phyloP scores from a whole-genome alignment of 2,113 vertebrate species.

The Opisthocomus hoazin region DNA sequence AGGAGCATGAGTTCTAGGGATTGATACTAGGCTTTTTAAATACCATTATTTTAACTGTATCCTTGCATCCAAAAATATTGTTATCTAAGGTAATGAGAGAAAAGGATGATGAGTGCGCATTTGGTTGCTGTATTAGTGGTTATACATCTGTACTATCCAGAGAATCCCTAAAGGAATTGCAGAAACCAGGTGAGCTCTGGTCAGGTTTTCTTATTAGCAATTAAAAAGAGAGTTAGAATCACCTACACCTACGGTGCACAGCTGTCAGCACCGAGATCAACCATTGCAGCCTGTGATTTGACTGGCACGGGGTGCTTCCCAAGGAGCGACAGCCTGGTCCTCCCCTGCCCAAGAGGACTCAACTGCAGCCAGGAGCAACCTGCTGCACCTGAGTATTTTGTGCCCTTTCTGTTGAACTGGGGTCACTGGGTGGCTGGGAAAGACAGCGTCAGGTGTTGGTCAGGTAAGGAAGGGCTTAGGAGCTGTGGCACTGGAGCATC shows the following conservation, averaged over 20 bases:
- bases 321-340: neutral
- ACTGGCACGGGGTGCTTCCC: accelerated
- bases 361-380: accelerated
- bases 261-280: accelerated
- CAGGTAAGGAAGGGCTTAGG: neutral
- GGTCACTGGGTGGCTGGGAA: neutral
- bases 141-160: neutral
- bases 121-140: neutral
- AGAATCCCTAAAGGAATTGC: neutral
- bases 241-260: accelerated
- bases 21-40: neutral
- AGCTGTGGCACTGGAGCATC: neutral
- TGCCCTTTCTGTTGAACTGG: neutral
- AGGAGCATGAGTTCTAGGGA: neutral
- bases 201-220: neutral
- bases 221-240: neutral
- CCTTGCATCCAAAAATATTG: neutral
- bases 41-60: neutral
- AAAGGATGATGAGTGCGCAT: neutral
- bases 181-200: neutral
- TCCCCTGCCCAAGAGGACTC: neutral
- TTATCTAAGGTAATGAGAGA: neutral
- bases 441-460: neutral
- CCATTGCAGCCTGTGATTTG: neutral
- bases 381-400: accelerated